Evolutionary conservation across 2,888 invertebrate genomes (phyloP), one percentile per base, ranked within the genome.

Genomic region (Ophion ellenae): DNA sequence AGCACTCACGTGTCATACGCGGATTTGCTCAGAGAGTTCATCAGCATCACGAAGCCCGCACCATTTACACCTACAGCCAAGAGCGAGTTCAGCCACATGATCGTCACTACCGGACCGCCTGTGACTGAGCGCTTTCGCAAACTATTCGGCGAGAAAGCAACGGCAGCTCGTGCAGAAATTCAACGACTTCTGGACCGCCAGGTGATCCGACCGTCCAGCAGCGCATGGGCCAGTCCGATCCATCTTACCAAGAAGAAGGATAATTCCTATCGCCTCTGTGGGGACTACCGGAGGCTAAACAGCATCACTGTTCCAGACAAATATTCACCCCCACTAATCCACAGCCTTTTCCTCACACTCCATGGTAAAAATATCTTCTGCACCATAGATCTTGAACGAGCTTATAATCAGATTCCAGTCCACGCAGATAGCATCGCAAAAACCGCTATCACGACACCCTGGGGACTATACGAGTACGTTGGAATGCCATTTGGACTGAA

Each of bases 361-460:
- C 71, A 67, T 40, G 77, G 53, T 7, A 85, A 81, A 28, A 74
- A 67, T 0, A 74, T 83, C 2, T 84, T 87, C 24, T 78, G 83
- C 1, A 81, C 53, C 1, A 9, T 85, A 2, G 83, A 87, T 66
- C 20, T 87, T 5, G 66, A 32, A 1, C 45, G 64, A 74, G 86
- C 86, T 2, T 86, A 84, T 32, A 36, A 79, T 17, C 83, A 83
- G 53, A 75, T 85, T 32, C 84, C 67, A 0, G 69, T 87, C n/a
- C 69, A 76, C 57, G 28, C 59, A 10, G 83, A 88, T 1, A 71
- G 78, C 74, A 82, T 85, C 0, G 10, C 14, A 14, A 85, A 86
- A 66, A 85, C 85, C 17, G 81, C 87, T 0, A 79, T 87, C 4
- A 86, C 76, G 5, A 86, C 84, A 32, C 84, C 81, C 0, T 86